These are phyloP conservation scores for Copidosoma aretas DNA, from an alignment of 2,888 invertebrate species.

Conservation along the genomic window DNA sequence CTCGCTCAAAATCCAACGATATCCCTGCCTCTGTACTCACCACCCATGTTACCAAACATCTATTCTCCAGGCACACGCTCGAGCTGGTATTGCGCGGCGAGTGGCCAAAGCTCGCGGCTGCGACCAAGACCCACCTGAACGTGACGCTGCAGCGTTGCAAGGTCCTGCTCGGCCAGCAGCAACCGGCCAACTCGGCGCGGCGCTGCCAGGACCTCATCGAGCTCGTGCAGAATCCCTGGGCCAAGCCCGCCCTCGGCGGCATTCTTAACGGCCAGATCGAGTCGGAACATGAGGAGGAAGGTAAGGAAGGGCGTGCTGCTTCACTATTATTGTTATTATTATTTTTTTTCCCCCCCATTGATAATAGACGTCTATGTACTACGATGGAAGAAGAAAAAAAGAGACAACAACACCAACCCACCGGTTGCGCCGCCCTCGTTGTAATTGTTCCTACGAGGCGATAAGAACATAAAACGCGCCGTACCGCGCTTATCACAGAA, in stretches of 20 bases:
- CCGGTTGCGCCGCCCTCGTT: no score
- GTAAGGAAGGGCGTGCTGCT: conserved; percentile 48
- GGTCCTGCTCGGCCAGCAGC: conserved; percentile 57
- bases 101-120: conserved; percentile 65
- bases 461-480: no score
- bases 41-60: no score
- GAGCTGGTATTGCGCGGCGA: conserved; percentile 66
- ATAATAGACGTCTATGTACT: no score
- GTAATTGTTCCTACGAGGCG: no score
- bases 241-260: conserved; percentile 61
- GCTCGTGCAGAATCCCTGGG: conserved; percentile 66
- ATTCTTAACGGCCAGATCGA: conserved; percentile 61
- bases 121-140: conserved; percentile 62
- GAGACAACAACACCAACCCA: no score
- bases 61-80: conserved; percentile 60
- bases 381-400: no score
- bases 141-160: conserved; percentile 63
- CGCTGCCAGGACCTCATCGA: conserved; percentile 66
- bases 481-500: no score
- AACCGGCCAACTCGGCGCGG: conserved; percentile 45
- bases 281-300: conserved; percentile 61
- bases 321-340: no score
- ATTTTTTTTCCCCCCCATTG: not conserved
- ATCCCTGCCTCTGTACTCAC: no score
- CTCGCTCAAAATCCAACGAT: no score